Evolutionary conservation across 2,797 vertebrate species (phyloP).

Genomic region (Agapornis canus): DNA sequence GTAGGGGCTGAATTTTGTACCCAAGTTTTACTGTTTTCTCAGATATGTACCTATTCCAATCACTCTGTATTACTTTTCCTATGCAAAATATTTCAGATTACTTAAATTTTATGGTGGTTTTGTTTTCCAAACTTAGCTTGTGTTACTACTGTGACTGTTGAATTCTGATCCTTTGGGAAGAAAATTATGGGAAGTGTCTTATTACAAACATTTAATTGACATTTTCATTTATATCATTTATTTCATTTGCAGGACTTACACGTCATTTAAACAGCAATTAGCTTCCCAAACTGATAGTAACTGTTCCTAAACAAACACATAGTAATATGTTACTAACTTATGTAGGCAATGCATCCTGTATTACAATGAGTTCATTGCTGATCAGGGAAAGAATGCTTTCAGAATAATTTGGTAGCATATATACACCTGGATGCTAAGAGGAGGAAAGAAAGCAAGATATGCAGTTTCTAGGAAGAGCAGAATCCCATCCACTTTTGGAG

Average conservation of each 20-base stretch:
- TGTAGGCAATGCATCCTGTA: not conserved
- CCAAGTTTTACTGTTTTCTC: not conserved
- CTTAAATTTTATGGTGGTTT: not conserved
- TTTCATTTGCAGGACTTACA: constrained; percentile 4
- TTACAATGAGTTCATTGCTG: not conserved
- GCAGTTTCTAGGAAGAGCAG: not conserved
- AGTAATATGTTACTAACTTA: not conserved
- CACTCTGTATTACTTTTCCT: not conserved
- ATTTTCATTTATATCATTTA: not conserved
- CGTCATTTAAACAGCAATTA: not conserved
- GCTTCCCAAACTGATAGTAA: not conserved
- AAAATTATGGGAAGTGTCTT: not conserved
- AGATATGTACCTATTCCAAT: not conserved
- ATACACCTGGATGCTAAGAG: not conserved
- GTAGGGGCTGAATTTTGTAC: not conserved
- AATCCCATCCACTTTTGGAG: not conserved
- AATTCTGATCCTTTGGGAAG: not conserved
- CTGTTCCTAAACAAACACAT: too few species aligned
- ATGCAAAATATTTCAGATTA: not conserved
- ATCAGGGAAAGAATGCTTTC: not conserved
- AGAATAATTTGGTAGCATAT: not conserved
- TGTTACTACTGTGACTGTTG: not conserved
- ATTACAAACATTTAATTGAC: constrained; percentile 19
- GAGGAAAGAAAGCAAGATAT: not conserved
- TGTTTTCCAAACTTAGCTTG: not conserved